Conservation (phyloP, 1,140 invertebrate species). For the Drosophila pruinosa region DNA sequence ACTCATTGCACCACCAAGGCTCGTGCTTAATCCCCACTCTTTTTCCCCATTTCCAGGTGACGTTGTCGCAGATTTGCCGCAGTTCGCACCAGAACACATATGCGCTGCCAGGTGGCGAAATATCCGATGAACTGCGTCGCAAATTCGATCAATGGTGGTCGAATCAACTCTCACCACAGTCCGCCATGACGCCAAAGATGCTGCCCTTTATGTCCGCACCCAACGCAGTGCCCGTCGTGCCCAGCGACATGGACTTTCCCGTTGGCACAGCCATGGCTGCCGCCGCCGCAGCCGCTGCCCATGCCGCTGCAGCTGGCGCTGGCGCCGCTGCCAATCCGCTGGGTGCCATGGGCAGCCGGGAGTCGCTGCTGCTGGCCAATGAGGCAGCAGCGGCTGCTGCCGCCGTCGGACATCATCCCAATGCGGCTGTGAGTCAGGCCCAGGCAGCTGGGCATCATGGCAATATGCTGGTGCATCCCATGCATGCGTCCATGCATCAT, state of each 20-base stretch:
- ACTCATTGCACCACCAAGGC: not conserved
- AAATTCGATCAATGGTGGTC: constrained; percentile 91
- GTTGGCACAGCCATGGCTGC: constrained; percentile 76
- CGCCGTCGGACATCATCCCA: constrained; percentile 52
- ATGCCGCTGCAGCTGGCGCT: constrained; percentile 84
- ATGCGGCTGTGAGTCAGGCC: constrained; percentile 69
- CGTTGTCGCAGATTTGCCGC: constrained; percentile 89
- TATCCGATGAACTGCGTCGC: constrained; percentile 89
- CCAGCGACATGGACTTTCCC: constrained; percentile 82
- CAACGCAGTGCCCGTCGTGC: constrained; percentile 54
- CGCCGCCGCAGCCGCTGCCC: constrained; percentile 72
- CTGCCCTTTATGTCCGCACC: constrained; percentile 80
- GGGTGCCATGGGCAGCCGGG: constrained; percentile 79
- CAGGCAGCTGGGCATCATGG: constrained; percentile 39
- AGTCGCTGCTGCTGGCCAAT: constrained; percentile 69
- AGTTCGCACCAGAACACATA: constrained; percentile 85
- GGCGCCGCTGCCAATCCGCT: constrained; percentile 82
- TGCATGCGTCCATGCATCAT: constrained; percentile 85
- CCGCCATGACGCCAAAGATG: constrained; percentile 82
- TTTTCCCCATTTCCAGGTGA: constrained; percentile 85
- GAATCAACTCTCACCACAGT: constrained; percentile 85
- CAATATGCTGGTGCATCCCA: constrained; percentile 84
- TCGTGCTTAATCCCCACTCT: not conserved
- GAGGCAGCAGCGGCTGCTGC: constrained; percentile 47
- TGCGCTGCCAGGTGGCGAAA: constrained; percentile 86